Base-by-base conservation (phyloP, 2,113 vertebrate species). In the Sebastes fasciatus region DNA sequence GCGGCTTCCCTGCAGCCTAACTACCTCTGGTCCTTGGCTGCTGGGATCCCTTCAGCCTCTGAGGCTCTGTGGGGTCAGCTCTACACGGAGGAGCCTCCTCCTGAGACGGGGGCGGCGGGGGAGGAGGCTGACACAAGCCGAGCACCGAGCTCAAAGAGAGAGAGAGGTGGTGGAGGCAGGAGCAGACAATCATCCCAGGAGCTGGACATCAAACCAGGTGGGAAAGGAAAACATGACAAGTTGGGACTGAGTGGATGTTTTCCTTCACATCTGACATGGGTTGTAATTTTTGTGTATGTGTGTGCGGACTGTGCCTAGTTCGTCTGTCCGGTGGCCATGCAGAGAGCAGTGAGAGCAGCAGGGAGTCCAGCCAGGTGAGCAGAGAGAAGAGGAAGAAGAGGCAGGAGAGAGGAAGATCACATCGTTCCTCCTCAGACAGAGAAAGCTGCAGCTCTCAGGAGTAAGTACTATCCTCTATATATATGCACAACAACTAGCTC, bases 171-270 rank as follows among this genome's bases (percentile, higher is more conserved):
- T 10, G 79, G 70, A 8, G 83, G 83, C 45, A 66, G 69, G 60
- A 85, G 79, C 45, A 76, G 79, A 43, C 14, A 60, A 26, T 78
- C 70, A 8, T 85, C 86, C 2, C 87, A 86, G 55, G 95, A 94
- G 2, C 82, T 94, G 23, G 95, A 95, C 43, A 40, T 90, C 55
- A 93, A 92, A 79, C 94, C 94, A 91, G 95, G 95, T 96, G 9
- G 21, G 62, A 23, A 60, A 17, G 58, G 21, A 21, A 68, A 49
- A 65, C 8, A 52, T 6, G n/a, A 63, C 0, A 23, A 52, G 17
- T 9, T n/a, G 4, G 2, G 34, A 34, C 34, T 34, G 34, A 45
- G 40, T 4, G 2, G 2, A 48, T 8, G 6, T 58, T n/a, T 40
- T 1, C 48, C 5, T 5, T 58, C 54, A 21, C 5, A 6, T 57